A percentile compares a stretch with the other conserved stretches of the same genome.
Evolutionary conservation across 2,113 vertebrate species (phyloP).

Genomic region (Upupa epops): DNA sequence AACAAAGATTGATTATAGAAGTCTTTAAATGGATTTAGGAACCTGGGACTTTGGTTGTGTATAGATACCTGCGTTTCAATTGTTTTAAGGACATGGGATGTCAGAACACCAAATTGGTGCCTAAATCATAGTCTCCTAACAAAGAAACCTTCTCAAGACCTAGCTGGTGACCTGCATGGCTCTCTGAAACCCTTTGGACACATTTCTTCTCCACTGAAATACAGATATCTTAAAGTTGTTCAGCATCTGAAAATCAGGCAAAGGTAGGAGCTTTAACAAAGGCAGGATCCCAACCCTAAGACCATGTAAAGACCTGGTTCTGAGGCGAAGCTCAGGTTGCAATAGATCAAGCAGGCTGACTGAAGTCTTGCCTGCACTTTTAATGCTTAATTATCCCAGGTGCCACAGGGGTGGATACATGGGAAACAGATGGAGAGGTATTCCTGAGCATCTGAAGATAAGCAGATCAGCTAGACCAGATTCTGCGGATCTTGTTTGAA

Average conservation of each 20-base stretch:
- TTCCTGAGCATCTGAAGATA: constrained; percentile 45
- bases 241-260: background rate
- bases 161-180: rapidly evolving
- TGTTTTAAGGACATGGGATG: background rate
- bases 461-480: constrained; percentile 18
- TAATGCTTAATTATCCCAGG: constrained; percentile 37
- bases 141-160: background rate
- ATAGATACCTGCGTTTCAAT: background rate
- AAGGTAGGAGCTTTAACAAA: background rate
- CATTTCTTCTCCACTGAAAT: background rate
- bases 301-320: background rate
- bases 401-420: background rate
- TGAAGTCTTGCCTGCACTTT: background rate
- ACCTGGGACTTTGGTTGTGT: background rate
- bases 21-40: background rate
- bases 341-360: background rate
- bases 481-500: constrained; percentile 45
- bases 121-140: background rate
- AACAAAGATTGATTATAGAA: background rate
- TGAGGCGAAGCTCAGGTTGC: background rate
- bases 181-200: background rate
- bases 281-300: background rate
- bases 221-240: background rate
- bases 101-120: background rate
- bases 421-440: constrained; percentile 47